A percentile compares a stretch with the other conserved stretches of the same genome.
phyloP scores from a whole-genome alignment of 1,140 invertebrate genomes.

The Drosophila lowei region DNA sequence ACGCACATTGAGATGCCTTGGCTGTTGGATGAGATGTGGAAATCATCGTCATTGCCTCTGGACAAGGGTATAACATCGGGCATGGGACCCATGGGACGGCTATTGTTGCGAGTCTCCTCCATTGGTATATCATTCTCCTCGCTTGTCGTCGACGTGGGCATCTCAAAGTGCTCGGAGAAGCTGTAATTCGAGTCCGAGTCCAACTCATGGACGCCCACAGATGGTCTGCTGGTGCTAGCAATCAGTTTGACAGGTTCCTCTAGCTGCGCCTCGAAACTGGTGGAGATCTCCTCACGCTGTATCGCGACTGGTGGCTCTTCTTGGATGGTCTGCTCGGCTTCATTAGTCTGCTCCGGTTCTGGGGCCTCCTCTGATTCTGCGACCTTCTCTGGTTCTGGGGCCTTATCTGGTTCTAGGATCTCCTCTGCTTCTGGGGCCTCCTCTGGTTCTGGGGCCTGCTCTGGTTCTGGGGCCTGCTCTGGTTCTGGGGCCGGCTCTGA shows the following conservation, averaged over 20 bases:
- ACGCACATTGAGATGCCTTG: constrained; percentile 73
- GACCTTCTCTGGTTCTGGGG: background rate
- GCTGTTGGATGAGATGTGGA: constrained; percentile 10
- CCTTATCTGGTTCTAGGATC: too few relatives aligned
- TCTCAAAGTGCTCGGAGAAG: constrained; percentile 79
- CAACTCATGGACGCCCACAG: constrained; percentile 35
- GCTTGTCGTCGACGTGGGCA: constrained; percentile 56
- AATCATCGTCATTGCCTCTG: constrained; percentile 9
- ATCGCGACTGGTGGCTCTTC: background rate
- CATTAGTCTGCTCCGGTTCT: background rate
- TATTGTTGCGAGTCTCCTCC: background rate
- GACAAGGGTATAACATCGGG: constrained; percentile 72
- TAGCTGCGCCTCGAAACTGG: constrained; percentile 20
- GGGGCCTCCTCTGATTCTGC: background rate
- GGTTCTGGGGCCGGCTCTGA: too few relatives aligned
- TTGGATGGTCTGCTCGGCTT: background rate
- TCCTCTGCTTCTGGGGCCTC: too few relatives aligned
- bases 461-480: too few relatives aligned
- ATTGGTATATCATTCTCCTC: constrained; percentile 7
- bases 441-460: too few relatives aligned
- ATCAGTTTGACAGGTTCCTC: background rate
- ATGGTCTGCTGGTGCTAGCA: background rate
- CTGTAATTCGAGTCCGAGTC: constrained; percentile 82
- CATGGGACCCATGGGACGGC: constrained; percentile 39
- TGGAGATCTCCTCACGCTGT: constrained; percentile 43